These are phyloP conservation scores for Mormyrus iriodes DNA, from an alignment of 2,113 vertebrate genomes.

Conservation along the genomic window DNA sequence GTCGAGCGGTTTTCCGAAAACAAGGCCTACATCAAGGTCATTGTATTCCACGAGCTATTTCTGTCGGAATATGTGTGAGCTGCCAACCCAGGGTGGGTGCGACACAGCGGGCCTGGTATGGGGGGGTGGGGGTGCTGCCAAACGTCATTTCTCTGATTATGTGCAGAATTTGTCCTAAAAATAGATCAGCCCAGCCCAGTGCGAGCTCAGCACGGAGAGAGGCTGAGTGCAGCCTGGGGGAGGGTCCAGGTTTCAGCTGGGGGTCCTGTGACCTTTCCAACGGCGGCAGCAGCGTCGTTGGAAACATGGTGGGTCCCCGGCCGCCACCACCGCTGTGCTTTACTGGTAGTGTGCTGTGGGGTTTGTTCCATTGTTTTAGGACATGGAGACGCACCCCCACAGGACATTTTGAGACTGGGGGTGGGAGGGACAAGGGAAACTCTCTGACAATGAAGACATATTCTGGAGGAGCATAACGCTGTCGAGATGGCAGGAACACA, in stretches of 20 bases:
- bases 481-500: background rate
- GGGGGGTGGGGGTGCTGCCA: background rate
- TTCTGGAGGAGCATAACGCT: background rate
- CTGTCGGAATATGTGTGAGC: background rate
- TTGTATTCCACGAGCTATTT: constrained; percentile 10
- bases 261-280: background rate
- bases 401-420: background rate
- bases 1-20: background rate
- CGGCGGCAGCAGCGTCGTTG: background rate
- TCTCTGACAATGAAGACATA: background rate
- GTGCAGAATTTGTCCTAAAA: background rate
- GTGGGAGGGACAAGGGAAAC: background rate
- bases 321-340: background rate
- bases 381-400: background rate
- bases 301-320: background rate
- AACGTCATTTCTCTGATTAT: background rate
- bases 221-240: background rate
- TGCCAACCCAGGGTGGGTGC: background rate
- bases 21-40: background rate
- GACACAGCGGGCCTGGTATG: background rate
- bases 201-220: background rate
- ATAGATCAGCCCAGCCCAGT: background rate
- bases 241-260: background rate
- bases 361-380: background rate
- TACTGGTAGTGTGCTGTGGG: background rate